These are phyloP conservation scores for Pocillopora damicornis DNA, from an alignment of 64 coral and sea anemone genomes.

Conservation along the genomic window DNA sequence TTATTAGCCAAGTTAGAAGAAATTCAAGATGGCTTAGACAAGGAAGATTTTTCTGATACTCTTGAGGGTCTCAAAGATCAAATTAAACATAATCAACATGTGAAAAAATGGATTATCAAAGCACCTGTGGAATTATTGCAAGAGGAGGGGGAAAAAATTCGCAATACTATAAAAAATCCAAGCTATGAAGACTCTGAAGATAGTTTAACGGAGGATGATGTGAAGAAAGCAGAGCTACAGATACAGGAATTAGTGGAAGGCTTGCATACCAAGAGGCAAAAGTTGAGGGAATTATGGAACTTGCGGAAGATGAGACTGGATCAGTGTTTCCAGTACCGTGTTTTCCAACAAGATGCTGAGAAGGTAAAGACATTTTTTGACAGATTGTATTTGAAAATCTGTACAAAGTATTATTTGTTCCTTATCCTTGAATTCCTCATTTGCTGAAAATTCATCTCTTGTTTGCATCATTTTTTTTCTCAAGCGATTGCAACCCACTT, in stretches of 20 bases:
- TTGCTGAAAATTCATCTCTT: too few relatives aligned
- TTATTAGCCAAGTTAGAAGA: conserved; percentile 97
- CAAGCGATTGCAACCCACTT: too few relatives aligned
- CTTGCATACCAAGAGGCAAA: conserved; percentile 83
- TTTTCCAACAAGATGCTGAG: conserved; percentile 89
- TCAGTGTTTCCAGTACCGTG: conserved; percentile 87
- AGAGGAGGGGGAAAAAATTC: conserved; percentile 82
- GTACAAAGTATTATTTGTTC: too few relatives aligned
- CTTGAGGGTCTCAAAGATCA: conserved; percentile 89
- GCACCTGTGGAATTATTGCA: conserved; percentile 91
- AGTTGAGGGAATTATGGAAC: conserved; percentile 94
- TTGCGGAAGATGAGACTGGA: conserved; percentile 87
- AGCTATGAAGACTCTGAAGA: conserved; percentile 58
- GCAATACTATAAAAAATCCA: conserved; percentile 64
- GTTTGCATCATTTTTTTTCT: too few relatives aligned
- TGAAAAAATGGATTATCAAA: conserved; percentile 97
- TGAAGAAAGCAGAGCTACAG: conserved; percentile 81
- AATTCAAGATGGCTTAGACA: conserved; percentile 86
- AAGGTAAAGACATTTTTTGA: conserved; percentile 47
- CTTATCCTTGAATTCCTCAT: too few relatives aligned
- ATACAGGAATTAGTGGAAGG: conserved; percentile 82
- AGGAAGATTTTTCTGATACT: conserved; percentile 80
- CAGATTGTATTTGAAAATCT: background rate
- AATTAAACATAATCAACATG: conserved; percentile 95
- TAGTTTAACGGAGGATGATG: conserved; percentile 73